Conservation (phyloP, 2,113 vertebrate genomes). For the Ctenomys sociabilis region DNA sequence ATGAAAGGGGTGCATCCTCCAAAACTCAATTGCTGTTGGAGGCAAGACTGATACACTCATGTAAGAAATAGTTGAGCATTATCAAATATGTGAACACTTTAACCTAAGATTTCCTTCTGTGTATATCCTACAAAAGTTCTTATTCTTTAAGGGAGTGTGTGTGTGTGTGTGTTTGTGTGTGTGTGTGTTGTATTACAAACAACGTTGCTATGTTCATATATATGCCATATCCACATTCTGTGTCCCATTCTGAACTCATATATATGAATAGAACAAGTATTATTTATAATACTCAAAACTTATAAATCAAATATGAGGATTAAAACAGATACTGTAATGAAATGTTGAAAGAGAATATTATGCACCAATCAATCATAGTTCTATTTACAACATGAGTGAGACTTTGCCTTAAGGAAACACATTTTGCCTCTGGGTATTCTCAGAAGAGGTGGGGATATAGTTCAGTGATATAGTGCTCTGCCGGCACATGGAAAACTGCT, state of each 20-base stretch:
- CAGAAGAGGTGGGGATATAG: not conserved
- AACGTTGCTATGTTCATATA: too few species aligned
- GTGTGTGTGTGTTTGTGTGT: too few species aligned
- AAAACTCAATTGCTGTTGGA: not conserved
- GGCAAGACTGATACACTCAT: not conserved
- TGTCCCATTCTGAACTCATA: not conserved
- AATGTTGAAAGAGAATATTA: fast-evolving
- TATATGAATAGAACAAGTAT: not conserved
- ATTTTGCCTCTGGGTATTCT: not conserved
- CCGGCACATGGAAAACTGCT: not conserved
- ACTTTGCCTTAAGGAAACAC: not conserved
- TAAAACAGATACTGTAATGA: not conserved
- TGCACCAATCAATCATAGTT: not conserved
- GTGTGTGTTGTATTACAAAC: too few species aligned
- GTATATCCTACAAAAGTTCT: not conserved
- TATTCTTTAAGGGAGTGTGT: not conserved
- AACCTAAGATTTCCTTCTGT: not conserved
- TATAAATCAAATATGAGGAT: not conserved
- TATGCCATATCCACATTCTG: too few species aligned
- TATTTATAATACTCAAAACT: not conserved
- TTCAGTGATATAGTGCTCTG: not conserved
- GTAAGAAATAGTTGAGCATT: not conserved
- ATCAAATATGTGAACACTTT: not conserved
- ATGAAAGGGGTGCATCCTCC: not conserved
- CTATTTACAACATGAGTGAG: not conserved